A percentile compares a stretch with the other conserved stretches of the same genome.
These are phyloP conservation scores for Temnothorax curvispinosus DNA, from an alignment of 1,140 invertebrate genomes.

Conservation along the genomic window DNA sequence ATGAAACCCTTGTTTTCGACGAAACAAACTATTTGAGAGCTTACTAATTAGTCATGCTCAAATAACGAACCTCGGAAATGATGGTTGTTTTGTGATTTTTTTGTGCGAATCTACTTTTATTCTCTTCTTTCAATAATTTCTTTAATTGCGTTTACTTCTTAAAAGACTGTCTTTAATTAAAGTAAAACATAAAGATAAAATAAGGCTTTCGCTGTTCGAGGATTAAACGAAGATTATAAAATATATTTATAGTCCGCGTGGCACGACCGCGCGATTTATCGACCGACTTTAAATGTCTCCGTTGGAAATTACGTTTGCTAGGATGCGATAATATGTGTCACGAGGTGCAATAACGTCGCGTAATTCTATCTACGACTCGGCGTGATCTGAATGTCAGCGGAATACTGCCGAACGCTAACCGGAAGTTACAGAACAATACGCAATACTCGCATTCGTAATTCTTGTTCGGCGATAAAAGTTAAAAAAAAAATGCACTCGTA, in stretches of 20 bases:
- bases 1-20: not conserved
- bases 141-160: not conserved
- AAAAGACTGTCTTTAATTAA: not conserved
- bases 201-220: not conserved
- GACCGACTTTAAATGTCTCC: not conserved
- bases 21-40: not conserved
- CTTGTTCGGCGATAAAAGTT: not conserved
- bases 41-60: not conserved
- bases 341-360: not conserved
- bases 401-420: not conserved
- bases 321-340: not conserved
- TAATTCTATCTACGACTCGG: not conserved
- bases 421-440: conserved; percentile 10
- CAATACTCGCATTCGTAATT: not conserved
- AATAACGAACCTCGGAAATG: not conserved
- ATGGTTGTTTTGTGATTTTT: not conserved
- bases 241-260: not conserved
- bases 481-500: not conserved
- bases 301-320: not conserved
- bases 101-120: not conserved
- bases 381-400: not conserved
- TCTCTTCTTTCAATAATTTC: not conserved
- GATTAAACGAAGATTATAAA: not conserved
- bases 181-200: not conserved
- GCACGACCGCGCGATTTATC: not conserved